Base-by-base conservation (phyloP, 2,888 invertebrate species). In the Campoplex capitator region DNA sequence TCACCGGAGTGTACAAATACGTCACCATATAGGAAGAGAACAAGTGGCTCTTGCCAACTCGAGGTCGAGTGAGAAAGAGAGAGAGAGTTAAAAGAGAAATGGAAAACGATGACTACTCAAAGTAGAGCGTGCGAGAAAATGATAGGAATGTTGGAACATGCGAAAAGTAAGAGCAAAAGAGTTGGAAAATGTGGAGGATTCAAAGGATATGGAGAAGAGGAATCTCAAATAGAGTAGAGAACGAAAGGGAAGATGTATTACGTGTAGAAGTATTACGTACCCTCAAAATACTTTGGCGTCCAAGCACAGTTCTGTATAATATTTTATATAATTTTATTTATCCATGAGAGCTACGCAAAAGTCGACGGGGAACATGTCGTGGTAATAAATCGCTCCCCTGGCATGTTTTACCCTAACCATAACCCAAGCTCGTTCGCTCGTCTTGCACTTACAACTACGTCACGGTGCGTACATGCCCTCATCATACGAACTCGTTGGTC, bases 331-430 rank as follows among this genome's bases (percentile, higher is more conserved):
- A 75, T 58, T 54, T 51, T 73, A 73, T 73, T 51, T 73, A 32
- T 32, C 32, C 16, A 48, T 11, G 38, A 58, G 18, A 77, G 78
- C 75, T 74, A 74, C 45, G 79, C 68, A 85, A 84, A 65, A 82
- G 65, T 80, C 86, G 82, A 88, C 87, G 89, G 88, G 88, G 91
- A 89, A 90, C 90, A 90, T 91, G 91, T 90, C 89, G 88, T 88
- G 88, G 91, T 91, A 92, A 92, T 91, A 91, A 92, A 92, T 92
- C 89, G 91, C 88, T 92, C 90, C 90, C 89, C 86, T 88, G 90
- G 86, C 90, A 89, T 89, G 91, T 90, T 62, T 32, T 90, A 90
- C 89, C 89, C 83, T 77, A 83, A 76, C 76, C 81, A 87, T 83
- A n/a, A 65, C 28, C 82, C 68, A 56, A 32, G 67, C 79, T 82